Evolutionary conservation across 1,140 invertebrate species (phyloP), one percentile per base, ranked within the genome.

Genomic region (Drosophila auraria): DNA sequence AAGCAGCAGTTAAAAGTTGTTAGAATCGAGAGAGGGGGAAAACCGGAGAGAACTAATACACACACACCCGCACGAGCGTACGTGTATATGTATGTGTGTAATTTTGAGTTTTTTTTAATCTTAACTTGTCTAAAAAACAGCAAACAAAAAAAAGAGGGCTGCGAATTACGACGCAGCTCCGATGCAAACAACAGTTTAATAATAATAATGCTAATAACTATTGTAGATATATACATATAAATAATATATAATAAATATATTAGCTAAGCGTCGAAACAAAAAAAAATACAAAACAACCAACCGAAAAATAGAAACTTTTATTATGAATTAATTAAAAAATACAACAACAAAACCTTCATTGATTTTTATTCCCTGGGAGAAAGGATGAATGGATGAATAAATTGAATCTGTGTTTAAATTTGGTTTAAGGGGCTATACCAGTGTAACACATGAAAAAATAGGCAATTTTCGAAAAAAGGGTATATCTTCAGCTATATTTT

Each of bases 281-380:
- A 78, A 40, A 64, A 64, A 72, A 65, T 2, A 44, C 53, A 65
- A 65, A 69, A 71, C 50, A 72, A 72, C 62, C 51, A 72, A 89
- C 66, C 80, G 84, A 87, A 84, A 87, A 89, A 89, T 89, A 89
- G 87, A 90, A 89, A 89, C 84, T 89, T 89, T 89, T 89, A 89
- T 89, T 87, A 89, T 89, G 83, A 89, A 89, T 78, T 78, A 78
- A 78, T 78, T 78, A 78, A 77, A 77, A 78, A 78, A 77, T 72
- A 72, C 69, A 72, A 72, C 69, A 72, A 72, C 50, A 72, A 69
- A 72, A 25, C 9, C 27, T 7, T 3, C n/a, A 25, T 69, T 33
- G n/a, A 9, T 30, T 44, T 65, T 65, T 6, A 20, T 17, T 66
- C 38, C 17, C 23, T 7, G 54, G 15, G 64, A n/a, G n/a, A 15